Base-by-base conservation (phyloP, 92 coral and sea anemone genomes). In the Bergia sp. region DNA sequence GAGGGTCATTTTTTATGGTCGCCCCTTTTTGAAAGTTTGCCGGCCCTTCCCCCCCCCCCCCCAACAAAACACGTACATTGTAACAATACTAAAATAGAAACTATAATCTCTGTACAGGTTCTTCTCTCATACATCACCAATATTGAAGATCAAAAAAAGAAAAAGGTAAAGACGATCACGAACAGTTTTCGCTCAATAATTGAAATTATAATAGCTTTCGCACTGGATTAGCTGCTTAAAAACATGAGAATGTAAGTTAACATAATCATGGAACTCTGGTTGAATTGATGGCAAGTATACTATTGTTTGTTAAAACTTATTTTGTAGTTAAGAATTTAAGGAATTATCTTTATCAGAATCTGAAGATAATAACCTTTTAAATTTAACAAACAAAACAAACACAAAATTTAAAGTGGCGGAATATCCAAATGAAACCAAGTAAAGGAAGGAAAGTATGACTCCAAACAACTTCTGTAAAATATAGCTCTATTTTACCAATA, bases 91-190 rank as follows among this genome's bases (percentile, higher is more conserved):
- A 23, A 13, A 18, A 44, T 9, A 71, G 0, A 40, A 45, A 39
- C 74, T 80, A n/a, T 64, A 72, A 80, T 23, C 2, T 53, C 82
- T 41, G 2, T 29, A 29, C 87, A 95, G 98, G 98, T 95, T 21
- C 91, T 95, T n/a, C 89, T 95, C 53, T 95, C 98, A 12, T 95
- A 95, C 72, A 76, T 95, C 88, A 95, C 98, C 39, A 93, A 95
- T 77, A 95, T 95, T 57, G 98, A 95, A 74, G 96, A 92, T 75
- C 76, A 85, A 39, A 44, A 20, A 40, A 74, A 78, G 5, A 55
- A 76, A 38, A 83, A 73, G 76, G 66, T 82, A 12, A 15, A 65
- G 11, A 71, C 6, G 23, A 29, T 42, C 1, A 11, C 16, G 2
- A 61, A 61, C 69, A 53, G 58, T 53, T 53, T 53, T 53, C 15